These are phyloP conservation scores for Cavia porcellus DNA, from an alignment of 2,113 vertebrate species.

Conservation along the genomic window DNA sequence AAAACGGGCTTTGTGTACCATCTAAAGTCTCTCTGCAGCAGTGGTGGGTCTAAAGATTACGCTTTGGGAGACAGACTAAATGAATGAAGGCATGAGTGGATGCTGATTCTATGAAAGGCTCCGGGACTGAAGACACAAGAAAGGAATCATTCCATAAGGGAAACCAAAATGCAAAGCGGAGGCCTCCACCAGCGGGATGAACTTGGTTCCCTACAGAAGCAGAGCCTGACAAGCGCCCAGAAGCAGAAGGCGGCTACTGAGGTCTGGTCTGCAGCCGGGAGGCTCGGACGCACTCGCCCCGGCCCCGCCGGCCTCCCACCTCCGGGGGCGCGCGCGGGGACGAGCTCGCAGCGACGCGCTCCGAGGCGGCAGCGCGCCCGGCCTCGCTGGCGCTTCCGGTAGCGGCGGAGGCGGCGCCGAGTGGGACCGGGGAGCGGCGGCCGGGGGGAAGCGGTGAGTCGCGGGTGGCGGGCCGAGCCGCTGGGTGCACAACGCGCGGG, in stretches of 20 bases:
- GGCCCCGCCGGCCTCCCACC: neutral
- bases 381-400: slow-evolving; percentile 61
- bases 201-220: accelerated
- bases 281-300: accelerated
- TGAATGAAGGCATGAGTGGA: neutral
- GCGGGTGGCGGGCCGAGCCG: neutral
- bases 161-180: neutral
- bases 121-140: neutral
- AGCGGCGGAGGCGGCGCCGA: slow-evolving; percentile 12
- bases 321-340: slow-evolving; percentile 20
- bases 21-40: neutral
- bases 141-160: accelerated
- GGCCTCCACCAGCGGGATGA: neutral
- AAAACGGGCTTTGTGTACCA: neutral
- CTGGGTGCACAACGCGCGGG: neutral
- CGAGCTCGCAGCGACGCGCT: neutral
- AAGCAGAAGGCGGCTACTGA: no score
- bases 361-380: slow-evolving; percentile 8
- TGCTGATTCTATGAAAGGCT: neutral
- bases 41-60: neutral
- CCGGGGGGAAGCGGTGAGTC: slow-evolving; percentile 56
- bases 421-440: neutral
- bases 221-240: neutral
- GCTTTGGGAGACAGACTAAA: neutral
- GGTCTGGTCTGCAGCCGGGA: accelerated